A percentile compares a stretch with the other conserved stretches of the same genome.
These are phyloP conservation scores for Dreissena rostriformis DNA, from an alignment of 1,140 invertebrate genomes.

Conservation along the genomic window DNA sequence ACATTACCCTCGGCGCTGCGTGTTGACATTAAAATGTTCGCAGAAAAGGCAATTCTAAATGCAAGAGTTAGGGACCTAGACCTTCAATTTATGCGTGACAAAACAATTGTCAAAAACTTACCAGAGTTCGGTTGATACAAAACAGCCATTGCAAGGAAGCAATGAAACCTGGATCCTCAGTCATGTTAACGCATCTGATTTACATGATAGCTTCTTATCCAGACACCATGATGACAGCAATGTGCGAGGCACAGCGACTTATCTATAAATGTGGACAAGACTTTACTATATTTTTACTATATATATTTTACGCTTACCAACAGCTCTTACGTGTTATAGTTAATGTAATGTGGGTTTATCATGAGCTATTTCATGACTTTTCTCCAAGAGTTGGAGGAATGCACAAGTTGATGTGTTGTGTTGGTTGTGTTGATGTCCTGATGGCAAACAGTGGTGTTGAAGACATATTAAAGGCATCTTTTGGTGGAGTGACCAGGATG, in stretches of 20 bases:
- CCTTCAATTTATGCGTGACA: too few relatives aligned
- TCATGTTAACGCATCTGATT: slow-evolving; percentile 56
- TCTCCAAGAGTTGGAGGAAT: slow-evolving; percentile 50
- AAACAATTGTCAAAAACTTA: too few relatives aligned
- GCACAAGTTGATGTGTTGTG: slow-evolving; percentile 65
- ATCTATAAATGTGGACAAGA: slow-evolving; percentile 45
- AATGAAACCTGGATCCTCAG: slow-evolving; percentile 33
- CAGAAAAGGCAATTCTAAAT: too few relatives aligned
- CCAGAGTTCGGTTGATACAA: too few relatives aligned
- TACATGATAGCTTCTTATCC: slow-evolving; percentile 58
- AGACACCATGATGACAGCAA: slow-evolving; percentile 59
- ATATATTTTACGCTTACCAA: not conserved
- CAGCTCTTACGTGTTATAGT: not conserved
- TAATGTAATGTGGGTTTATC: too few relatives aligned
- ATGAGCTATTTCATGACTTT: too few relatives aligned
- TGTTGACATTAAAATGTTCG: too few relatives aligned
- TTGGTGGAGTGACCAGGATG: slow-evolving; percentile 60
- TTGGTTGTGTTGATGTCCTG: slow-evolving; percentile 59
- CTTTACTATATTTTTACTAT: slow-evolving; percentile 40
- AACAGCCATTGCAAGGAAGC: too few relatives aligned
- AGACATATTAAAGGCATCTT: slow-evolving; percentile 43
- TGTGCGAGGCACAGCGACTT: slow-evolving; percentile 34
- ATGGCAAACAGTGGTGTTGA: slow-evolving; percentile 58
- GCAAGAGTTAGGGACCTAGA: too few relatives aligned
- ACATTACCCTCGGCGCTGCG: too few relatives aligned